Evolutionary conservation across 2,797 vertebrate genomes (phyloP).

Genomic region (Sebastes iracundus): DNA sequence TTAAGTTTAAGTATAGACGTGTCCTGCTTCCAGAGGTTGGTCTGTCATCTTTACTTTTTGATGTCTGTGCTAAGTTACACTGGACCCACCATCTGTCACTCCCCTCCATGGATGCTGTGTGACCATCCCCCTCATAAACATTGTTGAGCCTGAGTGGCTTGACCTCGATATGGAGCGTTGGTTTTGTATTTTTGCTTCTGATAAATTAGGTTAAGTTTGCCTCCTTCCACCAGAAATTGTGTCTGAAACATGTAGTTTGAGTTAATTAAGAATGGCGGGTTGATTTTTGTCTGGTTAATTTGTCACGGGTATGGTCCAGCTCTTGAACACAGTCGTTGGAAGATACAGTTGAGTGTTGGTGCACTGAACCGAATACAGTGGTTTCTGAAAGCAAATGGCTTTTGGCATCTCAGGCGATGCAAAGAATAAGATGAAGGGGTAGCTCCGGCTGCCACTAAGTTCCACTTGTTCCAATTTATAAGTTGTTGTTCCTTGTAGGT

Average conservation of each 20-base stretch:
- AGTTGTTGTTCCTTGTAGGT: slow-evolving; percentile 53
- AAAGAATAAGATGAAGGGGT: background rate
- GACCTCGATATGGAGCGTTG: slow-evolving; percentile 72
- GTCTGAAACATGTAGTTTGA: background rate
- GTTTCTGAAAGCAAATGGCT: slow-evolving; percentile 44
- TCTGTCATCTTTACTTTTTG: slow-evolving; percentile 48
- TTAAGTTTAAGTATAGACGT: background rate
- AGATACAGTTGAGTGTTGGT: slow-evolving; percentile 2
- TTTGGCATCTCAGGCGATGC: slow-evolving; percentile 36
- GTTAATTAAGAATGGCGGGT: background rate
- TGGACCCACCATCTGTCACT: slow-evolving; percentile 74
- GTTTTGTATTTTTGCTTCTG: slow-evolving; percentile 43
- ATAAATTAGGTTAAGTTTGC: slow-evolving; percentile 65
- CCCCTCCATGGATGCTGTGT: slow-evolving; percentile 46
- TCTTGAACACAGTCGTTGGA: background rate
- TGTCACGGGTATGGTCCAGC: background rate
- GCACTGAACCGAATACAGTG: slow-evolving; percentile 16
- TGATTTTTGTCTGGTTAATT: background rate
- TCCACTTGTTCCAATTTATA: slow-evolving; percentile 30
- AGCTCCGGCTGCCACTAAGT: background rate
- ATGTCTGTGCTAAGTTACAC: slow-evolving; percentile 13
- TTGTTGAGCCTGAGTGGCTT: slow-evolving; percentile 65
- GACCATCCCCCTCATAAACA: slow-evolving; percentile 62
- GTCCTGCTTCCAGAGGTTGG: background rate
- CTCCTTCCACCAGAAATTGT: background rate